Percentiles rank a stretch among this genome's conserved stretches.
phyloP scores from a whole-genome alignment of 2,888 invertebrate species.

The Apodemia duryi region DNA sequence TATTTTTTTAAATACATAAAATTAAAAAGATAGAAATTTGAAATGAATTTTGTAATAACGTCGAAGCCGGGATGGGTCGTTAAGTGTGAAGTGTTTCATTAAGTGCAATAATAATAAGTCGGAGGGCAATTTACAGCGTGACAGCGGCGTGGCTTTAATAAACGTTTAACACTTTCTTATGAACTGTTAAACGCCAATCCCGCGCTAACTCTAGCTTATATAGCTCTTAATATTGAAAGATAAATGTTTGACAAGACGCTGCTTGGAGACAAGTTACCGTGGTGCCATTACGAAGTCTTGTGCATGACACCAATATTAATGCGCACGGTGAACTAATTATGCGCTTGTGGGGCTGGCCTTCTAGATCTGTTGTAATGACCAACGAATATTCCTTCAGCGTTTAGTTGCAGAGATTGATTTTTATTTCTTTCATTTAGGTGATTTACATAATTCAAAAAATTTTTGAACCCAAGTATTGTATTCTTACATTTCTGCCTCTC shows the following conservation, averaged over 20 bases:
- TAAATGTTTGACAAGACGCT: background rate
- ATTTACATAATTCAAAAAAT: too few species aligned
- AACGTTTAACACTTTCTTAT: background rate
- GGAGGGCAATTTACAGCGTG: background rate
- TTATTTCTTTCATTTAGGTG: too few species aligned
- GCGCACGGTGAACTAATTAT: too few species aligned
- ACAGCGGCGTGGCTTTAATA: background rate
- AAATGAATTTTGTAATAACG: conserved; percentile 10
- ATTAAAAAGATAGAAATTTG: background rate
- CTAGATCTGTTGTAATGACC: too few species aligned
- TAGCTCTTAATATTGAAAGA: background rate
- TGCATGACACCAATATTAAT: too few species aligned
- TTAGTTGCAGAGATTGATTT: too few species aligned
- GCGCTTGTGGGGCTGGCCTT: too few species aligned
- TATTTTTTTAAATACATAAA: background rate
- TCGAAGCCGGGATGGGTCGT: background rate
- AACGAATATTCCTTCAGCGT: too few species aligned
- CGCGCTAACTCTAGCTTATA: background rate
- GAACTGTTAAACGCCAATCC: conserved; percentile 7
- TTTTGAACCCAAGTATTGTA: too few species aligned
- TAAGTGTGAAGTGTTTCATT: conserved; percentile 3
- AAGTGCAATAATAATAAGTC: background rate
- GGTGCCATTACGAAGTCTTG: too few species aligned
- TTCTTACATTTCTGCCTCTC: too few species aligned
- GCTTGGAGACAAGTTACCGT: background rate